Conservation (phyloP, 64 coral and sea anemone species). For the Montipora cactus region DNA sequence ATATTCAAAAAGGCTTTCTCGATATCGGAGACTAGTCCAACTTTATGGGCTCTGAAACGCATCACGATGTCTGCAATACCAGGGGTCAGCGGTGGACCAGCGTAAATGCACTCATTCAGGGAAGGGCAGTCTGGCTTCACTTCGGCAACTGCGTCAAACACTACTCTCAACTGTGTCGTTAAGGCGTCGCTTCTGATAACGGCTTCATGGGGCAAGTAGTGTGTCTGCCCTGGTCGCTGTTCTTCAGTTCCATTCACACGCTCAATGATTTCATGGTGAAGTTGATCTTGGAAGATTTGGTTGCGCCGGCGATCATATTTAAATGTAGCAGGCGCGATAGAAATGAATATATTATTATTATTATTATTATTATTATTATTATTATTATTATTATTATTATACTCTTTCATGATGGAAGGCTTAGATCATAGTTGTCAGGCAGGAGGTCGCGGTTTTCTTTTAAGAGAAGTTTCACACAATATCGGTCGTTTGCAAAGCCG, state of each 20-base stretch:
- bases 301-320: neutral
- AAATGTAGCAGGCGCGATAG: too few species aligned
- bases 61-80: slow-evolving; percentile 63
- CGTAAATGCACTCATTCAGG: slow-evolving; percentile 65
- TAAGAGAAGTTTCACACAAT: slow-evolving; percentile 56
- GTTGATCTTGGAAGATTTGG: slow-evolving; percentile 39
- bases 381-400: neutral
- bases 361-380: too few species aligned
- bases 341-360: too few species aligned
- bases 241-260: slow-evolving; percentile 57
- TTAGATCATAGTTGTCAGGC: too few species aligned
- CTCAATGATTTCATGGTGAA: slow-evolving; percentile 46
- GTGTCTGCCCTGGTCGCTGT: slow-evolving; percentile 23
- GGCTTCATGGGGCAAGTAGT: slow-evolving; percentile 67
- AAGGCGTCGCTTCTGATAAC: slow-evolving; percentile 53
- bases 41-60: slow-evolving; percentile 72
- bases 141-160: slow-evolving; percentile 27
- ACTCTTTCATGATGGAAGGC: slow-evolving; percentile 40
- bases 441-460: slow-evolving; percentile 46
- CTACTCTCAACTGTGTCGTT: neutral
- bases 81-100: slow-evolving; percentile 39
- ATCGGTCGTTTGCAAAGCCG: slow-evolving; percentile 21
- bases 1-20: slow-evolving; percentile 55
- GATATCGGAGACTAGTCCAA: slow-evolving; percentile 42
- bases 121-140: slow-evolving; percentile 53